phyloP scores from a whole-genome alignment of 2,797 vertebrate genomes.

The Anguilla marmorata region DNA sequence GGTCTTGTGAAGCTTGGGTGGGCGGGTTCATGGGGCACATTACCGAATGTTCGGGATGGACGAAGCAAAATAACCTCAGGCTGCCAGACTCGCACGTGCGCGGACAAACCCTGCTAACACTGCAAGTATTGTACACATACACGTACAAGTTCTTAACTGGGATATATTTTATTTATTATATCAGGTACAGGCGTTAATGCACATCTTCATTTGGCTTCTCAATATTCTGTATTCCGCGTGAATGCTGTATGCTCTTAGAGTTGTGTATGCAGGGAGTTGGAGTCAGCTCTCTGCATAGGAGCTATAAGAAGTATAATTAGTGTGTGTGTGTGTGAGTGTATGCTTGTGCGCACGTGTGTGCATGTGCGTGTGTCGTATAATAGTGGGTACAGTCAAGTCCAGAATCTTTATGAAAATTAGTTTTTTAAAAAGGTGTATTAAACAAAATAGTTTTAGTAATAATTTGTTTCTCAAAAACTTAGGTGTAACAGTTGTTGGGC shows the following conservation, averaged over 20 bases:
- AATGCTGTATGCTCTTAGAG: not conserved
- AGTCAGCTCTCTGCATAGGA: not conserved
- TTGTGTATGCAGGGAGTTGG: not conserved
- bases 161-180: not conserved
- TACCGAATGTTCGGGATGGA: not conserved
- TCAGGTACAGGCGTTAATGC: not conserved
- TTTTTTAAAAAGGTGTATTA: too few relatives aligned
- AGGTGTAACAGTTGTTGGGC: too few relatives aligned
- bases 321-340: not conserved
- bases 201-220: not conserved
- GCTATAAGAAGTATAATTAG: not conserved
- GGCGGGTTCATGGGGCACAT: not conserved
- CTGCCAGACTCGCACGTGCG: not conserved
- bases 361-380: not conserved
- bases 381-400: too few relatives aligned
- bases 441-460: too few relatives aligned
- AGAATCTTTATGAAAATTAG: too few relatives aligned
- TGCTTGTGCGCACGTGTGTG: not conserved
- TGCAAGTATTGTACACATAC: not conserved
- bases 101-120: not conserved
- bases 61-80: not conserved
- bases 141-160: not conserved
- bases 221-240: not conserved
- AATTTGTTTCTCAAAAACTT: too few relatives aligned
- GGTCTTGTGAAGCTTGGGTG: not conserved